Conservation (phyloP, 1,140 invertebrate genomes). For the Ips nitidus region DNA sequence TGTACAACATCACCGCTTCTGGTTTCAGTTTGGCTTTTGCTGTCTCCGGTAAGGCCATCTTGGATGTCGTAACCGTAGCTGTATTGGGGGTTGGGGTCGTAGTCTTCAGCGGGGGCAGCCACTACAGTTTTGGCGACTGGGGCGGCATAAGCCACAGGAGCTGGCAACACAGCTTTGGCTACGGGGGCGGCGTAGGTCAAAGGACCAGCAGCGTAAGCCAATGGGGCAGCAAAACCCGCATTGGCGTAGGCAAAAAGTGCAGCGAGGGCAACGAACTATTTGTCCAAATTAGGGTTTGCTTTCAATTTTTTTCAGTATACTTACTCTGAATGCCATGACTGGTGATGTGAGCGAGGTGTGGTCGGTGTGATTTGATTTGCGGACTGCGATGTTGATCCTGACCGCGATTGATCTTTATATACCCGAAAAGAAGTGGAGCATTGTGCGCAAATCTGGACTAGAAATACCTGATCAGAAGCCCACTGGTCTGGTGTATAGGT, state of each 20-base stretch:
- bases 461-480: conserved; percentile 26
- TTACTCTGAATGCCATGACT: conserved; percentile 32
- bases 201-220: conserved; percentile 32
- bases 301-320: not conserved
- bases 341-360: not conserved
- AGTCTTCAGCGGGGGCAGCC: conserved; percentile 44
- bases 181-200: conserved; percentile 32
- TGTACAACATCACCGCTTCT: conserved; percentile 65
- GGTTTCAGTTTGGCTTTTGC: conserved; percentile 55
- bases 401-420: conserved; percentile 33
- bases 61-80: conserved; percentile 56
- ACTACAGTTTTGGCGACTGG: conserved; percentile 52
- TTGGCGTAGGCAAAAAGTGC: conserved; percentile 36
- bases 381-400: conserved; percentile 32
- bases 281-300: not conserved
- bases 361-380: conserved; percentile 23
- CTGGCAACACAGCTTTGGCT: conserved; percentile 12
- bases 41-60: conserved; percentile 53
- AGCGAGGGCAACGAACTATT: conserved; percentile 14
- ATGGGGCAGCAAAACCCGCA: conserved; percentile 5
- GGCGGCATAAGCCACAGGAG: conserved; percentile 21
- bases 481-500: no score
- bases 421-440: conserved; percentile 33
- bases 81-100: conserved; percentile 58
- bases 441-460: conserved; percentile 34